phyloP scores from a whole-genome alignment of 2,888 invertebrate species.

The Orthosia cruda region DNA sequence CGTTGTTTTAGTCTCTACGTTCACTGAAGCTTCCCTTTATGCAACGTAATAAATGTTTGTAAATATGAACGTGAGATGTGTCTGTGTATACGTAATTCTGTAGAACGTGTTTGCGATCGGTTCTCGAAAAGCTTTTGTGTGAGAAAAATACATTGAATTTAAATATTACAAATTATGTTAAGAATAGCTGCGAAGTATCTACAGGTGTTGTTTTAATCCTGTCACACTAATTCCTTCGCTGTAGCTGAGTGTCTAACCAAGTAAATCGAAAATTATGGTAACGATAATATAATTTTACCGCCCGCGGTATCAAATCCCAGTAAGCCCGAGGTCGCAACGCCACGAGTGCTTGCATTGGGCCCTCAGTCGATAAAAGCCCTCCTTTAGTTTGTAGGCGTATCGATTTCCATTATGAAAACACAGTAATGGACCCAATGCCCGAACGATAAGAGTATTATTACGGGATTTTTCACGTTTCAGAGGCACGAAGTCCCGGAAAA shows the following conservation, averaged over 20 bases:
- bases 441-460: conserved; percentile 73
- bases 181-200: neutral
- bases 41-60: conserved; percentile 66
- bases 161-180: conserved; percentile 38
- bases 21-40: conserved; percentile 64
- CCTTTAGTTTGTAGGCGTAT: conserved; percentile 80
- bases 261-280: conserved; percentile 62
- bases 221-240: conserved; percentile 34
- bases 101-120: conserved; percentile 37
- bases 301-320: conserved; percentile 46
- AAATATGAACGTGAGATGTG: conserved; percentile 59
- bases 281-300: conserved; percentile 50
- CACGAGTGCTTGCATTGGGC: conserved; percentile 73
- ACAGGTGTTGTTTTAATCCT: conserved; percentile 23
- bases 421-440: conserved; percentile 77
- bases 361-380: conserved; percentile 75
- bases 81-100: conserved; percentile 45
- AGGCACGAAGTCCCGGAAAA: conserved; percentile 49
- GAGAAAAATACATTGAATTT: conserved; percentile 33
- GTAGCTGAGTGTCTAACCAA: conserved; percentile 41
- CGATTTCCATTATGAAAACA: conserved; percentile 85
- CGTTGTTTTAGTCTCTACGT: conserved; percentile 53
- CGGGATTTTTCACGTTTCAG: conserved; percentile 65
- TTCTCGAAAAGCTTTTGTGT: conserved; percentile 39
- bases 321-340: conserved; percentile 49